phyloP scores from a whole-genome alignment of 2,113 vertebrate species.

The Muscicapa adusta region DNA sequence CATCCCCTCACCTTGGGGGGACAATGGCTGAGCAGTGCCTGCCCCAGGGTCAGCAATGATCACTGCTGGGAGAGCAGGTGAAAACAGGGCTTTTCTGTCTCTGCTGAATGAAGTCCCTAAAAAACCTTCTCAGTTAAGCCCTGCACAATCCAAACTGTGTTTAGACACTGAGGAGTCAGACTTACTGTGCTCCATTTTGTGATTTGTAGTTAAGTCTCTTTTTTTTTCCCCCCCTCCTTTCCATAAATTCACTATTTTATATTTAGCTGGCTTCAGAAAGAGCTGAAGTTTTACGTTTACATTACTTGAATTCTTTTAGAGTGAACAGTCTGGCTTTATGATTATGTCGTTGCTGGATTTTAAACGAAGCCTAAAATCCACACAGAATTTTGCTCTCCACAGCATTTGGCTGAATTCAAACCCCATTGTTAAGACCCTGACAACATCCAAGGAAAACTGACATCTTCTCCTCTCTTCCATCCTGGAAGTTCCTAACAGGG shows the following conservation, averaged over 20 bases:
- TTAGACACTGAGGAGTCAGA: not conserved
- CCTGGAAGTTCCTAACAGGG: not conserved
- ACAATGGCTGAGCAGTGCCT: not conserved
- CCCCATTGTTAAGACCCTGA: not conserved
- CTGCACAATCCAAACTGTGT: not conserved
- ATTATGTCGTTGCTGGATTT: not conserved
- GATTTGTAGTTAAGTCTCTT: not conserved
- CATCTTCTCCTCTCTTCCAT: not conserved
- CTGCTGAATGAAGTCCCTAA: not conserved
- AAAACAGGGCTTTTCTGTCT: not conserved
- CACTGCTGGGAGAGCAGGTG: not conserved
- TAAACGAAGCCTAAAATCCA: not conserved
- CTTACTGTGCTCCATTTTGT: not conserved
- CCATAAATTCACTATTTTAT: not conserved
- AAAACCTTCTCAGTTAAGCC: not conserved
- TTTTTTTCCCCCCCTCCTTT: accelerated
- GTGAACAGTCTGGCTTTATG: not conserved
- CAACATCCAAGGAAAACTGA: not conserved
- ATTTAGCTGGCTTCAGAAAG: not conserved
- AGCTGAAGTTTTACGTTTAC: not conserved
- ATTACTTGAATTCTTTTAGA: not conserved
- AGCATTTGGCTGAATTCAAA: not conserved
- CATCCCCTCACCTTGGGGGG: not conserved
- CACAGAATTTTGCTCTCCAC: not conserved
- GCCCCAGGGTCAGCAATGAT: not conserved